Evolutionary conservation across 2,888 invertebrate genomes (phyloP).

Genomic region (Geotrupes spiniger): DNA sequence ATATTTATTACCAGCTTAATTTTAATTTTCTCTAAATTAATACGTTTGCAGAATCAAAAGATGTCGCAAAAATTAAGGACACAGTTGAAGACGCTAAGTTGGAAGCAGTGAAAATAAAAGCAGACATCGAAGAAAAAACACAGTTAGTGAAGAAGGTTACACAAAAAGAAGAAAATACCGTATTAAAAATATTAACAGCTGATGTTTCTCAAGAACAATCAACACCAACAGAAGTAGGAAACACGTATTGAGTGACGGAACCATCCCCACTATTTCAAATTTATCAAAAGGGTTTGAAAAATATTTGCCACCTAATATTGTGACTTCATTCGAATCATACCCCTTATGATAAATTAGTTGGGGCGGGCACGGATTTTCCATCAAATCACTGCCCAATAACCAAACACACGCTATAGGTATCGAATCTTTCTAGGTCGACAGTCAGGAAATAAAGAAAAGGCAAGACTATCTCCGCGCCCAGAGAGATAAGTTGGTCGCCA

Average conservation of each 20-base stretch:
- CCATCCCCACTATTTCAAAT: conserved; percentile 16
- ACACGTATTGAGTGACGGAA: too few relatives aligned
- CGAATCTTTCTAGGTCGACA: conserved; percentile 52
- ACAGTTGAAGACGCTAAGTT: conserved; percentile 1
- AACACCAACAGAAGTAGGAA: conserved; percentile 19
- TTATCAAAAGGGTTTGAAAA: too few relatives aligned
- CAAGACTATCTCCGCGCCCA: conserved; percentile 86
- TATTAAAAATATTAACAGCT: too few relatives aligned
- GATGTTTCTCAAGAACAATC: too few relatives aligned
- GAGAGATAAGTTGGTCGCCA: conserved; percentile 83
- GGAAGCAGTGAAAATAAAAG: neutral
- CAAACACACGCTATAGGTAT: too few relatives aligned
- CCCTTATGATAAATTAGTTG: too few relatives aligned
- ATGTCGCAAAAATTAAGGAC: conserved; percentile 4
- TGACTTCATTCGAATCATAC: too few relatives aligned
- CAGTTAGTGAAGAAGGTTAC: neutral
- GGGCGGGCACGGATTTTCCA: conserved; percentile 5
- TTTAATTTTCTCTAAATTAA: too few relatives aligned
- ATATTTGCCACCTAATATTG: too few relatives aligned
- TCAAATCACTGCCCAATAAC: too few relatives aligned
- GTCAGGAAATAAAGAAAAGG: conserved; percentile 69
- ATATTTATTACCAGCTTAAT: too few relatives aligned
- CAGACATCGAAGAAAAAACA: too few relatives aligned
- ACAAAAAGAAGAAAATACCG: conserved; percentile 20
- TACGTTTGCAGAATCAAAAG: conserved; percentile 10